Base-by-base conservation (phyloP, 2,113 vertebrate genomes). In the Nothoprocta pentlandii region DNA sequence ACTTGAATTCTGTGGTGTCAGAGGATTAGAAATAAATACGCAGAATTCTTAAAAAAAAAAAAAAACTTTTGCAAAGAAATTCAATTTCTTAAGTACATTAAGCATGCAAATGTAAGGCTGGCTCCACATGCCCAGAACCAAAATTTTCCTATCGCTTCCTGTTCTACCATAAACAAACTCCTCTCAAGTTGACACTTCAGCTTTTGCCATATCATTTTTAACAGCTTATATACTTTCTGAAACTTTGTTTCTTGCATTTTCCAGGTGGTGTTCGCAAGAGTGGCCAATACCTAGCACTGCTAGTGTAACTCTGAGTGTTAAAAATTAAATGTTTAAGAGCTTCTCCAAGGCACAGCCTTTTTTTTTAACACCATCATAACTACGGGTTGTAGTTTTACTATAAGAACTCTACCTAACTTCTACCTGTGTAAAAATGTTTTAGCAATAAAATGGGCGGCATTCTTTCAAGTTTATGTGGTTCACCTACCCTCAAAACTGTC, bases 401-500 rank as follows among this genome's bases (percentile, higher is more conserved):
- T 51, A 61, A 87, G 51, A 77, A 53, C 22, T 2, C 42, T 41
- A 67, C 26, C 9, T 91, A 42, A 71, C 22, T 79, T 78, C 21
- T 30, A 14, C 14, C 42, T 7, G 3, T 1, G 3, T 44, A 84
- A 56, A 71, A 7, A 71, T 0, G 4, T 17, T 39, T 39, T 4
- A 53, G 39, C 34, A 39, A 51, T 30, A 51, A 71, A 71, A 53
- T 17, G 17, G 11, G 6, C 68, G 51, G 26, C 0, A 2, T 13
- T 77, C 63, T 61, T 20, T 67, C 6, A 67, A 32, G 39, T 13
- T 49, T 41, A 34, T 0, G 0, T 5, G 41, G 42, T 7, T 10
- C 7, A 30, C 12, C 25, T 62, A 39, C 25, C 42, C 7, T 68
- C 44, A 6, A 26, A 76, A 23, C 13, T 56, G 14, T 12, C n/a